phyloP scores from a whole-genome alignment of 64 coral and sea anemone genomes.

The Montipora capricornis region DNA sequence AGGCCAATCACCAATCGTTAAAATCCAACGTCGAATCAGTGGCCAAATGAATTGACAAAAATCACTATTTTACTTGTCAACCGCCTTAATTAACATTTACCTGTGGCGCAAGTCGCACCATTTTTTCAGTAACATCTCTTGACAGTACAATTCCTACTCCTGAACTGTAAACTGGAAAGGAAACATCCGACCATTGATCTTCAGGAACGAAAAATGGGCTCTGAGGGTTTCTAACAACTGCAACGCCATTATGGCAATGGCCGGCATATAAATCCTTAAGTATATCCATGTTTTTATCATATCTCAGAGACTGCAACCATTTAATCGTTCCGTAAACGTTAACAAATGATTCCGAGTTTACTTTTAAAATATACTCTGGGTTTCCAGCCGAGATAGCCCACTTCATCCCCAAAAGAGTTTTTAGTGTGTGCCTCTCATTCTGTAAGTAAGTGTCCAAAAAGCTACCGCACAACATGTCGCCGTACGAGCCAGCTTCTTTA shows the following conservation, averaged over 20 bases:
- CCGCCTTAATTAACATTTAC: conserved; percentile 12
- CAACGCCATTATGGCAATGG: conserved; percentile 73
- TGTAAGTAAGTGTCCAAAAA: conserved; percentile 76
- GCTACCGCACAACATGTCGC: conserved; percentile 84
- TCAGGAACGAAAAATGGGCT: conserved; percentile 84
- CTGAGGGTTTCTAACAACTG: conserved; percentile 67
- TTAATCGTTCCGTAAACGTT: conserved; percentile 66
- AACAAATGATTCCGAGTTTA: conserved; percentile 79
- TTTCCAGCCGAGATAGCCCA: conserved; percentile 70
- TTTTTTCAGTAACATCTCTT: conserved; percentile 65
- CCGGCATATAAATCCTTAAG: conserved; percentile 70
- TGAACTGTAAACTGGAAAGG: conserved; percentile 72
- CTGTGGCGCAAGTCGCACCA: conserved; percentile 60
- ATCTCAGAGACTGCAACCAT: conserved; percentile 50
- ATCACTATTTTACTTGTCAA: too few species aligned
- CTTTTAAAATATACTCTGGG: conserved; percentile 76
- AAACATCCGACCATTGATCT: conserved; percentile 60
- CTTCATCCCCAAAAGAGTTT: conserved; percentile 79
- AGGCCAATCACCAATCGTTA: too few species aligned
- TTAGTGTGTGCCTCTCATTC: conserved; percentile 85
- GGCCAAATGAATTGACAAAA: too few species aligned
- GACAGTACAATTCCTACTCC: conserved; percentile 79
- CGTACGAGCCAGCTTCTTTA: conserved; percentile 71
- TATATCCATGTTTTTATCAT: not conserved
- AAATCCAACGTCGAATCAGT: too few species aligned